Evolutionary conservation across 2,888 invertebrate species (phyloP), one percentile per base, ranked within the genome.

Genomic region (Acronicta leporina): DNA sequence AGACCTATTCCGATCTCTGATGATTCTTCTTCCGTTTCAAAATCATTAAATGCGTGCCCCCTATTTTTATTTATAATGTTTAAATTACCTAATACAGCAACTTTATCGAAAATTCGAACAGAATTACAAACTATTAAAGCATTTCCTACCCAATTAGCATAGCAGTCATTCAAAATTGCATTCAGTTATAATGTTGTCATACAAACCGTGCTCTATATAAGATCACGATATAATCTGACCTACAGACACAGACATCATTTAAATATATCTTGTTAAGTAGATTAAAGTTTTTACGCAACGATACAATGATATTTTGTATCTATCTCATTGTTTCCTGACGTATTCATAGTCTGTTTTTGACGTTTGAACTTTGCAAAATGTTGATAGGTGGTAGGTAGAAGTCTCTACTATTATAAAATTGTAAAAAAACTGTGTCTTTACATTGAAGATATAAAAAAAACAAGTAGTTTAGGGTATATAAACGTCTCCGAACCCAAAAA

Each of bases 271-370:
- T 79, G 84, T 81, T 83, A 86, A 86, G 80, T 80, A 84, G 85
- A 87, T 86, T 87, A 83, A 75, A 80, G 68, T 85, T 86, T 86
- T 84, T 87, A 83, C 80, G 81, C 78, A 85, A 85, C 71, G 55
- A 38, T 63, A 66, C 79, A 77, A 71, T 74, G 77, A 70, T 69
- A 75, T 77, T 78, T 72, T 60, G 49, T 61, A 64, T 53, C 63
- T 61, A 66, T 33, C 55, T 55, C 51, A 68, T 70, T 80, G 72
- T 78, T 79, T 81, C 72, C 72, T 73, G 57, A 20, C 74, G 43
- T 77, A 85, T 83, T 79, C 75, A 79, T 80, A 82, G 83, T 76
- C 10, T 9, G 33, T 30, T 30, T 33, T 20, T 43, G 14, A 13
- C 15, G 30, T 9, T 40, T 46, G 40, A 25, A 13, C 48, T 45